Evolutionary conservation across 2,113 vertebrate species (phyloP).

Genomic region (Crotalus viridis): DNA sequence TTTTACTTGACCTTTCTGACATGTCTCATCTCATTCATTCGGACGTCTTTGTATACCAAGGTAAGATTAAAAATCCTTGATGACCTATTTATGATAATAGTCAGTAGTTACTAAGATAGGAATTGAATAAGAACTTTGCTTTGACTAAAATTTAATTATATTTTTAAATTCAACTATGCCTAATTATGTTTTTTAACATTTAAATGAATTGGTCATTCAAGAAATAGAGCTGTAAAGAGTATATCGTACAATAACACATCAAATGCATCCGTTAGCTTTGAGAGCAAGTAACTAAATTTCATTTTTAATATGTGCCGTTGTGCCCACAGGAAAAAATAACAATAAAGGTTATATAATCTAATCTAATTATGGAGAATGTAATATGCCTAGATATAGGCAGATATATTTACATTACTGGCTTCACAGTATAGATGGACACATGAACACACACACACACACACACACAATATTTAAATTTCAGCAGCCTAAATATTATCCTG

Average conservation of each 20-base stretch:
- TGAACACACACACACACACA: neutral
- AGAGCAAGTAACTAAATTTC: too few species aligned
- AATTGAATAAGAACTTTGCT: neutral
- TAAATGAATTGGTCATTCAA: too few species aligned
- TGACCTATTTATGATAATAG: neutral
- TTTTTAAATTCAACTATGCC: neutral
- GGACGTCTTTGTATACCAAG: neutral
- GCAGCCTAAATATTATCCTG: neutral
- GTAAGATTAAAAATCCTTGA: neutral
- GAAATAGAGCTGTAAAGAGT: too few species aligned
- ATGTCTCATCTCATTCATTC: neutral
- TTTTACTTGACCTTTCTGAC: neutral
- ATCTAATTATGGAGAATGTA: neutral
- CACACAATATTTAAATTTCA: neutral
- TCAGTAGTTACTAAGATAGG: neutral
- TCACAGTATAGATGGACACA: neutral
- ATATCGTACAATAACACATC: neutral
- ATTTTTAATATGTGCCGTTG: too few species aligned
- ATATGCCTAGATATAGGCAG: neutral
- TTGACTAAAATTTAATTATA: neutral
- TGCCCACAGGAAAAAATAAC: too few species aligned
- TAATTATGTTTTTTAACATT: too few species aligned
- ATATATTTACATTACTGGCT: neutral
- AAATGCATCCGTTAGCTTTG: neutral
- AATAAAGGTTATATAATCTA: too few species aligned